phyloP scores from a whole-genome alignment of 2,797 vertebrate genomes.

The Bradypus variegatus region DNA sequence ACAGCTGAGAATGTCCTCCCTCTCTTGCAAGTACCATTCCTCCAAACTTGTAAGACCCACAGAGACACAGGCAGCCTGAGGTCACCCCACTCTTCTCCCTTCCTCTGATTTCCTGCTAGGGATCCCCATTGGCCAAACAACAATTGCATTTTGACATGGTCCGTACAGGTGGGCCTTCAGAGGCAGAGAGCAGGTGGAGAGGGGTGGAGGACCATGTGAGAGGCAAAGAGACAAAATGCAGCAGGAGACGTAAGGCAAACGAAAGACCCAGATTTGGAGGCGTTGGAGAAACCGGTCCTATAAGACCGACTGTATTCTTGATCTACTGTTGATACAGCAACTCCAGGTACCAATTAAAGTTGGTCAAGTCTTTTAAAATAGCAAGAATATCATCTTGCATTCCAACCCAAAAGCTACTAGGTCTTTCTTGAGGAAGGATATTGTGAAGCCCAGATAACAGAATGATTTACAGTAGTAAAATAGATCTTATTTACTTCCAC shows the following conservation, averaged over 20 bases:
- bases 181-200: neutral
- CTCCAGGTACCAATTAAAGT: neutral
- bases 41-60: neutral
- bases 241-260: rapidly evolving
- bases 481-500: too few species aligned
- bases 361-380: neutral
- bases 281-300: too few species aligned
- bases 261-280: neutral
- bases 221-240: neutral
- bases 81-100: too few species aligned
- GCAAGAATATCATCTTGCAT: rapidly evolving
- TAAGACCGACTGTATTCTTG: rapidly evolving
- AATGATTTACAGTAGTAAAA: neutral
- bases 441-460: neutral
- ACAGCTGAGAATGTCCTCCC: neutral
- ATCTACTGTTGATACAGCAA: rapidly evolving
- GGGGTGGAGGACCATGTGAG: neutral
- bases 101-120: neutral
- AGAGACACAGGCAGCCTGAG: neutral
- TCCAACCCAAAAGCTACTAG: rapidly evolving
- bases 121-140: neutral
- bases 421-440: neutral
- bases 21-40: neutral
- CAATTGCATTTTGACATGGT: rapidly evolving
- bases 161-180: neutral